Percentiles rank a stretch among this genome's conserved stretches.
Conservation (phyloP, 2,888 invertebrate genomes). For the Iselma pallidipennis region DNA sequence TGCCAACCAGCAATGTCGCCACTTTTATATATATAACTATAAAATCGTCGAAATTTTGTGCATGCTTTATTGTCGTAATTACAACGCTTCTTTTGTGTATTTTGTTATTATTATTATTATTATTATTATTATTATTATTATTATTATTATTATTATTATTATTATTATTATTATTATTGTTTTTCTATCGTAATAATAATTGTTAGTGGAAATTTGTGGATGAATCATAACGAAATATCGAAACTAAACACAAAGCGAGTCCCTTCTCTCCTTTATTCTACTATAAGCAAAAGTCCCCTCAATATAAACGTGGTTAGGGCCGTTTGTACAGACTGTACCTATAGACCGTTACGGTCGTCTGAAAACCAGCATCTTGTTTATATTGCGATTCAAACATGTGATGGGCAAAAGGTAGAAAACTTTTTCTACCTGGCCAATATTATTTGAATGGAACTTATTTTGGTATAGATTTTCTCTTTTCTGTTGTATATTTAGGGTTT, state of each 20-base stretch:
- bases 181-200: too few species aligned
- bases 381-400: conserved; percentile 17
- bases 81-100: background rate
- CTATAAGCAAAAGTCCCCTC: background rate
- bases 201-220: background rate
- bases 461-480: too few species aligned
- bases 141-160: conserved; percentile 4
- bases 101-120: conserved; percentile 2
- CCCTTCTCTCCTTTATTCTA: background rate
- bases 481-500: too few species aligned
- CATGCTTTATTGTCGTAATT: background rate
- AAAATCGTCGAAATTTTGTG: conserved; percentile 1
- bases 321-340: conserved; percentile 42
- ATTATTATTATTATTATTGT: conserved; percentile 7
- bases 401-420: background rate
- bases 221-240: background rate
- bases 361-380: conserved; percentile 17
- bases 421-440: background rate
- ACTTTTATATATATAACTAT: too few species aligned
- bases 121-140: conserved; percentile 8
- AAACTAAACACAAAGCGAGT: background rate
- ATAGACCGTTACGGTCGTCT: conserved; percentile 19
- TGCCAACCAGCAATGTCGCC: too few species aligned
- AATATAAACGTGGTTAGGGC: conserved; percentile 14
- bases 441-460: too few species aligned